Evolutionary conservation across 2,113 vertebrate genomes (phyloP), one percentile per base, ranked within the genome.

Genomic region (Sphaerodactylus townsendi): DNA sequence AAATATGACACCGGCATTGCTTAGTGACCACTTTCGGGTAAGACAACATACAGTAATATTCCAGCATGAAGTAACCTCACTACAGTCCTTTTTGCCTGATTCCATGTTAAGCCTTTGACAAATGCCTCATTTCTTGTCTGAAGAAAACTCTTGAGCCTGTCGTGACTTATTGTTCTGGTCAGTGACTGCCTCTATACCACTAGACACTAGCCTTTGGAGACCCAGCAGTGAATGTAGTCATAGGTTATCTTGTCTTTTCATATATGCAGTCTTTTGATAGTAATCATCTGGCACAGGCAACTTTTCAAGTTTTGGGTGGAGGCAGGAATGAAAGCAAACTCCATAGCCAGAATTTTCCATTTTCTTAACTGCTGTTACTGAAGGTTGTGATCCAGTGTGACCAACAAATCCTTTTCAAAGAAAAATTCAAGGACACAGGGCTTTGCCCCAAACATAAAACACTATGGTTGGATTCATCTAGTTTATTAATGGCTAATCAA

Each of bases 161-260:
- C 62, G 41, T 66, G 19, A 14, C n/a, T 65, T 28, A 72, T 37
- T 65, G 53, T 30, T 72, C 41, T 64, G 33, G 17, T 72, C 33
- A 11, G 44, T 39, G 68, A 6, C 53, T 64, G n/a, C 21, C 30
- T 71, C 10, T 66, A 21, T 1, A 46, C 15, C 28, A 56, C 4
- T 2, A 84, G 5, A 77, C n/a, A 19, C 9, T 68, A 9, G 15
- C 35, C 39, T 72, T 19, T 76, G 64, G 35, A 80, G 68, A 65
- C 25, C 19, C 2, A 41, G 53, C n/a, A 25, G 25, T 25, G 79
- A 44, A 59, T 37, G 25, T 8, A n/a, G 41, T 85, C 83, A 85
- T 59, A 78, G 69, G 41, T 85, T 85, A 74, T 2, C 59, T 2
- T 71, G 82, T 86, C 84, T 82, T 10, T n/a, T 82, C 76, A 72